Percentiles rank a stretch among this genome's conserved stretches.
These are phyloP conservation scores for Mongoloraphidia duomilia DNA, from an alignment of 2,888 invertebrate genomes.

Conservation along the genomic window DNA sequence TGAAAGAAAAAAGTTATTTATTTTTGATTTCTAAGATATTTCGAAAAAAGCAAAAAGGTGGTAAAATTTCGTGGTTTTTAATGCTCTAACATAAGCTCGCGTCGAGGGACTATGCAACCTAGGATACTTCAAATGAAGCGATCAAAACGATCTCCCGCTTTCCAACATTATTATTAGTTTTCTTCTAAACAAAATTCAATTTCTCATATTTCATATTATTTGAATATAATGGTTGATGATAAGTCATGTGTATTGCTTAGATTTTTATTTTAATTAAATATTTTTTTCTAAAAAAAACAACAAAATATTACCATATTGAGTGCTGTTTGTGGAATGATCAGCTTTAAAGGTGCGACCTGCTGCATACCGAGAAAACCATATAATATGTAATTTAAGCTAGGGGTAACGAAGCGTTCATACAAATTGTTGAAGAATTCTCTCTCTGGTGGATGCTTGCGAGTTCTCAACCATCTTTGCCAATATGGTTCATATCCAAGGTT, in stretches of 20 bases:
- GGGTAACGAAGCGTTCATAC: conserved; percentile 63
- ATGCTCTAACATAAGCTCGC: no score
- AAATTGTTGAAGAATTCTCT: conserved; percentile 34
- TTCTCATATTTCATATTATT: background rate
- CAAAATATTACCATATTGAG: conserved; percentile 57
- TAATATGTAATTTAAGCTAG: conserved; percentile 52
- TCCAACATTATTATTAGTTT: no score
- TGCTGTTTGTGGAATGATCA: conserved; percentile 71
- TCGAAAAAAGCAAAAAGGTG: no score
- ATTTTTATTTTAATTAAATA: conserved; percentile 1
- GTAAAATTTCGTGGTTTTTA: no score
- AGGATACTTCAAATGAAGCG: no score
- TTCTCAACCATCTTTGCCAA: conserved; percentile 69
- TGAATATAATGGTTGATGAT: no score
- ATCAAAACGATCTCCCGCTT: no score
- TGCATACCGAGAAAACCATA: conserved; percentile 61
- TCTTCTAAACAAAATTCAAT: no score
- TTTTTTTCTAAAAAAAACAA: conserved; percentile 2
- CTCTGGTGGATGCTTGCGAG: conserved; percentile 35
- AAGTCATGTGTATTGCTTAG: no score
- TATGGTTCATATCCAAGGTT: conserved; percentile 75
- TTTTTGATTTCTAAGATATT: no score
- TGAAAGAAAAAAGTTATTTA: no score
- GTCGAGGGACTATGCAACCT: no score
- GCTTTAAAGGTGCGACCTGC: conserved; percentile 57